A percentile compares a stretch with the other conserved stretches of the same genome.
These are phyloP conservation scores for Sarcophaga caerulescens DNA, from an alignment of 2,888 invertebrate species.

Conservation along the genomic window DNA sequence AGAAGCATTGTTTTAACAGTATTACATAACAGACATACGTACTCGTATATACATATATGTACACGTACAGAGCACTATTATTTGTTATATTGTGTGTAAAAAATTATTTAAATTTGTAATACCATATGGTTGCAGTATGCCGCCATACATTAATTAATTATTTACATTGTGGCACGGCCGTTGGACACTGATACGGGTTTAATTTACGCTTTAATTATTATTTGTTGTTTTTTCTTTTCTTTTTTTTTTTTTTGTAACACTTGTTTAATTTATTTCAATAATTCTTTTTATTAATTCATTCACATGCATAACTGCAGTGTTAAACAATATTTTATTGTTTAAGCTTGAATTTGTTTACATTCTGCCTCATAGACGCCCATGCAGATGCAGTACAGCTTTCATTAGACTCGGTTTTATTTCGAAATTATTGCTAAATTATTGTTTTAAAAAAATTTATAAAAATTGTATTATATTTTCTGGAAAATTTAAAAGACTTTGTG, in stretches of 20 bases:
- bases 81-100: too few species aligned
- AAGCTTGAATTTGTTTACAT: slow-evolving; percentile 29
- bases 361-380: neutral
- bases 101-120: slow-evolving; percentile 11
- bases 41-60: too few species aligned
- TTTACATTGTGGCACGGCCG: neutral
- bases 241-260: neutral
- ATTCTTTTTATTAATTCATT: slow-evolving; percentile 11
- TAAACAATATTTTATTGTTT: slow-evolving; percentile 44
- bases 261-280: neutral
- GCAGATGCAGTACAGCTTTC: neutral
- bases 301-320: slow-evolving; percentile 56
- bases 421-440: too few species aligned
- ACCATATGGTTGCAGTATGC: slow-evolving; percentile 49
- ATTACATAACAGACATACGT: neutral
- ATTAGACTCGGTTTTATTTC: too few species aligned
- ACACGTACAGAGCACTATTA: too few species aligned
- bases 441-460: too few species aligned
- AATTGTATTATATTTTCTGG: too few species aligned
- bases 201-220: slow-evolving; percentile 37
- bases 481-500: too few species aligned
- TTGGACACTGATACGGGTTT: neutral
- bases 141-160: slow-evolving; percentile 6
- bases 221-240: neutral
- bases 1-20: too few species aligned